phyloP scores from a whole-genome alignment of 2,797 vertebrate species.

The Sciurus carolinensis region DNA sequence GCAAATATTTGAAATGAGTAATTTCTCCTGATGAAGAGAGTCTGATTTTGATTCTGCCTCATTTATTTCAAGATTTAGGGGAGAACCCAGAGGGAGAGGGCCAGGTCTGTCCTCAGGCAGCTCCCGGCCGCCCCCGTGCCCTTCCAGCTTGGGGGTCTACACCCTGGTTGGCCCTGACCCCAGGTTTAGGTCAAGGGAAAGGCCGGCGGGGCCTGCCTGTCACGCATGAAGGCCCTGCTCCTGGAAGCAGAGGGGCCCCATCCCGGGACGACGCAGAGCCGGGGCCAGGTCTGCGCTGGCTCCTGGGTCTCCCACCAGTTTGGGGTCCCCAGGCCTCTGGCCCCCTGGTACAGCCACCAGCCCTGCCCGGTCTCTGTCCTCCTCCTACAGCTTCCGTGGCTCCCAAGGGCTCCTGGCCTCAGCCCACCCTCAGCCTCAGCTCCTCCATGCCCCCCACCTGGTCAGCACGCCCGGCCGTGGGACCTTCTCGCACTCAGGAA shows the following conservation, averaged over 20 bases:
- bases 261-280: not conserved
- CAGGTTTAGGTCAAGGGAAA: not conserved
- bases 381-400: not conserved
- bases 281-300: not conserved
- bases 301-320: not conserved
- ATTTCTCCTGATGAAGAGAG: constrained; percentile 83
- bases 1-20: constrained; percentile 83
- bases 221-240: rapidly evolving
- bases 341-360: not conserved
- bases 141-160: not conserved
- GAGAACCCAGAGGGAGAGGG: constrained; percentile 62
- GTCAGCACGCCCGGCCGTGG: not conserved
- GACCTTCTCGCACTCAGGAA: too few species aligned
- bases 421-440: not conserved
- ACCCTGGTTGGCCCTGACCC: not conserved
- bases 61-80: constrained; percentile 76
- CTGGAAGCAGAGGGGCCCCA: not conserved
- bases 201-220: not conserved
- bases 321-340: not conserved
- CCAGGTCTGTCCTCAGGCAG: not conserved
- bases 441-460: not conserved
- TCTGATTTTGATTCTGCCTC: constrained; percentile 81
- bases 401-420: not conserved
- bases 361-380: not conserved
- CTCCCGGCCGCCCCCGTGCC: not conserved